phyloP scores from a whole-genome alignment of 2,113 vertebrate genomes.

The Spermophilus dauricus region DNA sequence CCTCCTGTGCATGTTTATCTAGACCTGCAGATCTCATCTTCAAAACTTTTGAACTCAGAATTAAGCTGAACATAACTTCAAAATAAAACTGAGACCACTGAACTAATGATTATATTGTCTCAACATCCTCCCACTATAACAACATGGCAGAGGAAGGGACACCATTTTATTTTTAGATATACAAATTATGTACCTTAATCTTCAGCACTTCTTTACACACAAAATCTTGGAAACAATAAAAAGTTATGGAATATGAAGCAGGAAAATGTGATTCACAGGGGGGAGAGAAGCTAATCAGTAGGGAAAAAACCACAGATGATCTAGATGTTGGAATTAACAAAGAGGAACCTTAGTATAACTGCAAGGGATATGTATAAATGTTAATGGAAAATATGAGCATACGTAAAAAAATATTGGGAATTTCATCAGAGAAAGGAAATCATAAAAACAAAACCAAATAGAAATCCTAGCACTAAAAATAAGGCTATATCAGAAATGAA shows the following conservation, averaged over 20 bases:
- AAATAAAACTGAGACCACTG: background rate
- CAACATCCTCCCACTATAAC: rapidly evolving
- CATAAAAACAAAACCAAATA: background rate
- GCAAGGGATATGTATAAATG: background rate
- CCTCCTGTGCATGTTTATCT: background rate
- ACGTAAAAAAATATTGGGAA: background rate
- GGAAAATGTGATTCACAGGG: background rate
- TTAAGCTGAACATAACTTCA: background rate
- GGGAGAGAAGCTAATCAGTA: background rate
- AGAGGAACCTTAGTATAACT: background rate
- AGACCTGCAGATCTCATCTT: background rate
- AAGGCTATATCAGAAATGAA: background rate
- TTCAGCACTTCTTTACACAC: background rate
- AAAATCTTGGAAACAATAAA: background rate
- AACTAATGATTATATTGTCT: background rate
- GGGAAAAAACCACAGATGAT: background rate
- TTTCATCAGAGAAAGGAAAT: background rate
- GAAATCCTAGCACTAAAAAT: background rate
- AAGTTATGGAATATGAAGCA: background rate
- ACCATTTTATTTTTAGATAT: background rate
- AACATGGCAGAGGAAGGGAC: background rate
- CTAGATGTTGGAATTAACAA: background rate
- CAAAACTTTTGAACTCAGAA: background rate
- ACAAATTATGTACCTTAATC: background rate
- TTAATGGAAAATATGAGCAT: background rate